These are phyloP conservation scores for Rhea pennata DNA, from an alignment of 2,113 vertebrate genomes.

Conservation along the genomic window DNA sequence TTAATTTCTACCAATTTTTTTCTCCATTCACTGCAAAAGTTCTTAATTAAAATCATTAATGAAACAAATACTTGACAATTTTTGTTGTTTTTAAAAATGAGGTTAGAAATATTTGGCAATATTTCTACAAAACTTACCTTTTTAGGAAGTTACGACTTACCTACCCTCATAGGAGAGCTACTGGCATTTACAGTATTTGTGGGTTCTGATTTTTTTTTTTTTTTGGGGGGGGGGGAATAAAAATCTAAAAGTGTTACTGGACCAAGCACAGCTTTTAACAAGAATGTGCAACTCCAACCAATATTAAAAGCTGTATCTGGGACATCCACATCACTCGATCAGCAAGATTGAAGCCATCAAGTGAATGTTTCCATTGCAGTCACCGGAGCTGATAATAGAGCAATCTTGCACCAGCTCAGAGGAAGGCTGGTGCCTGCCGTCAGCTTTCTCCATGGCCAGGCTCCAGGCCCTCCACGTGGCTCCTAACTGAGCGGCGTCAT, in stretches of 20 bases:
- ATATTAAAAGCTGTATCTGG: neutral
- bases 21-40: neutral
- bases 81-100: neutral
- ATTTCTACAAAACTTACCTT: neutral
- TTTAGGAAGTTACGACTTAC: neutral
- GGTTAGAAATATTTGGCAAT: neutral
- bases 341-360: neutral
- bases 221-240: neutral
- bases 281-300: neutral
- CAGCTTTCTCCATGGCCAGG: neutral
- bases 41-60: neutral
- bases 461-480: no score
- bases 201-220: neutral
- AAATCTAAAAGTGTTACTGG: neutral
- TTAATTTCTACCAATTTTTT: no score
- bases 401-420: neutral
- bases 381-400: neutral
- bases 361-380: rapidly evolving
- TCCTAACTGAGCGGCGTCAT: rapidly evolving
- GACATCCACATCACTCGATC: neutral
- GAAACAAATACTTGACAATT: neutral
- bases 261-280: neutral
- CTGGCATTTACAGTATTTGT: neutral
- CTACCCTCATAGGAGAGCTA: neutral
- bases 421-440: neutral